phyloP scores from a whole-genome alignment of 2,888 invertebrate species.

The Eulithis testata region DNA sequence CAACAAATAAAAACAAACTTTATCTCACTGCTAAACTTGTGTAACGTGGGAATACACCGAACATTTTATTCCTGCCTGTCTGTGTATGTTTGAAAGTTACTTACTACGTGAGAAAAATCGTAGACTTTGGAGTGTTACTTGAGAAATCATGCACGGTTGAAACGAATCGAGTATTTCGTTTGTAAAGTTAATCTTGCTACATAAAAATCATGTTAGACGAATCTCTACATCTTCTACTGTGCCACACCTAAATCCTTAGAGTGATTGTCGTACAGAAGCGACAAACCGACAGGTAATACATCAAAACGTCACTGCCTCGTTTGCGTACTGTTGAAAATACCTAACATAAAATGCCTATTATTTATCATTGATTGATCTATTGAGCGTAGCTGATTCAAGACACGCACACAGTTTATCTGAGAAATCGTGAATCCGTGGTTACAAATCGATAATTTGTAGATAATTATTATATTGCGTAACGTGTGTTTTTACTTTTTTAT shows the following conservation, averaged over 20 bases:
- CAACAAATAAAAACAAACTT: neutral
- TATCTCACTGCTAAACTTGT: neutral
- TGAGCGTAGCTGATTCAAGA: slow-evolving; percentile 50
- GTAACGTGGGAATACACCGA: too few relatives aligned
- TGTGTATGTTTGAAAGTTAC: neutral
- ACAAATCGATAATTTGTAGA: slow-evolving; percentile 25
- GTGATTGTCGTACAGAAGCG: slow-evolving; percentile 69
- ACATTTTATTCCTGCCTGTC: neutral
- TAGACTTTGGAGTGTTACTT: too few relatives aligned
- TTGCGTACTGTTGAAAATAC: slow-evolving; percentile 50
- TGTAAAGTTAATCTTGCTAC: too few relatives aligned
- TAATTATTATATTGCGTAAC: slow-evolving; percentile 15
- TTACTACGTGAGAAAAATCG: too few relatives aligned
- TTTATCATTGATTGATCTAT: slow-evolving; percentile 60
- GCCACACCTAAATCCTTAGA: too few relatives aligned
- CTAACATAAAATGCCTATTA: slow-evolving; percentile 48
- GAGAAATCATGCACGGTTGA: too few relatives aligned
- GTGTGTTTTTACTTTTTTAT: slow-evolving; percentile 4
- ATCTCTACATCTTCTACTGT: too few relatives aligned
- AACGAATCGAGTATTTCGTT: too few relatives aligned
- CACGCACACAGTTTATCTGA: slow-evolving; percentile 31
- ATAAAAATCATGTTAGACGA: too few relatives aligned
- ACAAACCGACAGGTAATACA: slow-evolving; percentile 65
- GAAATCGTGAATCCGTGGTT: slow-evolving; percentile 17
- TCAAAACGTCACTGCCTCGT: slow-evolving; percentile 64